These are phyloP conservation scores for Galendromus occidentalis DNA, from an alignment of 1,140 invertebrate species.

Conservation along the genomic window DNA sequence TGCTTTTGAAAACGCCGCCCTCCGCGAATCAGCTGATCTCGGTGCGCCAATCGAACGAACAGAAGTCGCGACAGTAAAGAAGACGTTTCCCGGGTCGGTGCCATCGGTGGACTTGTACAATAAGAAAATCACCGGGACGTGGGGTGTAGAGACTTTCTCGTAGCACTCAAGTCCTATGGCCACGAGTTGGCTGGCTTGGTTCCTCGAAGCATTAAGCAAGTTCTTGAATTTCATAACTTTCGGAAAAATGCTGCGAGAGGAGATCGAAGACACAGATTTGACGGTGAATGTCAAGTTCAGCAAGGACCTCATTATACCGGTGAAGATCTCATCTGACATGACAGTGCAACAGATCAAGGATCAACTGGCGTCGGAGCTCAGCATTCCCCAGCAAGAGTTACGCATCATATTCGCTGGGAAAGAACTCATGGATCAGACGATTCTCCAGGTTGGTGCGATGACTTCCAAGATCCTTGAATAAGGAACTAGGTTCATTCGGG, in stretches of 20 bases:
- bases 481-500: no score
- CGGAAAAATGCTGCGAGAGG: neutral
- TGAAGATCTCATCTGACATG: conserved; percentile 12
- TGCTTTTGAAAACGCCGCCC: no score
- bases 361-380: conserved; percentile 41
- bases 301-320: neutral
- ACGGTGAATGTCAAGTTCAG: conserved; percentile 9
- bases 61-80: no score
- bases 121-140: no score
- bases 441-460: neutral
- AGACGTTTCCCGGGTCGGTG: no score
- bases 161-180: neutral
- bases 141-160: no score
- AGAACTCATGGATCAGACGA: conserved; percentile 28
- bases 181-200: neutral
- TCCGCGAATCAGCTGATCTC: no score
- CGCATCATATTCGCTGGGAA: conserved; percentile 70
- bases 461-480: neutral
- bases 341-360: conserved; percentile 14
- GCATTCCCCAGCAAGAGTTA: conserved; percentile 44
- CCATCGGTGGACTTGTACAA: no score
- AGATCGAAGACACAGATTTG: neutral
- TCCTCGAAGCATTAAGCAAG: neutral
- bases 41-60: no score
- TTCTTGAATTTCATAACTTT: neutral